These are phyloP conservation scores for Bimastos eiseni DNA, from an alignment of 2,888 invertebrate species.

Conservation along the genomic window DNA sequence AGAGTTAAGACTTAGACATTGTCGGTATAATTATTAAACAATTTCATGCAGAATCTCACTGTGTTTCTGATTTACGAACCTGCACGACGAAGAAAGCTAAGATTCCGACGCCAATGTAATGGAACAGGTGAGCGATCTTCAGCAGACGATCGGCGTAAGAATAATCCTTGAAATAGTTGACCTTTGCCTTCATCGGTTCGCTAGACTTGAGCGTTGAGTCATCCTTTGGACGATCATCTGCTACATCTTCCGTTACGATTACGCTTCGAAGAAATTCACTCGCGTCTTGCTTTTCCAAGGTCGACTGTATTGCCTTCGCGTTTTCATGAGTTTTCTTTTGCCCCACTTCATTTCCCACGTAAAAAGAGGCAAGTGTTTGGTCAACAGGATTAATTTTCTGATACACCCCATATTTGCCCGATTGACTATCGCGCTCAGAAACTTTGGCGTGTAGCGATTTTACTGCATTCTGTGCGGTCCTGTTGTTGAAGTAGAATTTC, in stretches of 20 bases:
- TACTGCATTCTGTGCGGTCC: background rate
- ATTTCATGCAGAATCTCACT: too few relatives aligned
- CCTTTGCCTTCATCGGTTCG: background rate
- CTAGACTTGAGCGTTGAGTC: background rate
- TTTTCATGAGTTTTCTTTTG: background rate
- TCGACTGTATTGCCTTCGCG: background rate
- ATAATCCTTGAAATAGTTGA: background rate
- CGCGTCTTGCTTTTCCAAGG: background rate
- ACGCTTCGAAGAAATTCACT: constrained; percentile 13
- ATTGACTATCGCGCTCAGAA: background rate
- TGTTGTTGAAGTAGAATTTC: background rate
- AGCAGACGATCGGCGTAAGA: constrained; percentile 20
- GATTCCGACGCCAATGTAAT: constrained; percentile 24
- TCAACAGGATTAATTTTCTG: background rate
- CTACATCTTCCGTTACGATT: background rate
- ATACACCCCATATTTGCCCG: background rate
- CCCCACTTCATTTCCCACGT: background rate
- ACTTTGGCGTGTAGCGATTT: constrained; percentile 1
- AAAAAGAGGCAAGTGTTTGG: background rate
- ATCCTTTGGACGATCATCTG: background rate
- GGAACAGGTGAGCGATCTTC: constrained; percentile 29
- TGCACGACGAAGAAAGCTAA: constrained; percentile 18
- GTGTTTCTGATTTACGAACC: background rate
- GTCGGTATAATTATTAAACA: too few relatives aligned
- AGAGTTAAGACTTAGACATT: too few relatives aligned